These are phyloP conservation scores for Lomographa bimaculata DNA, from an alignment of 2,888 invertebrate genomes.

Conservation along the genomic window DNA sequence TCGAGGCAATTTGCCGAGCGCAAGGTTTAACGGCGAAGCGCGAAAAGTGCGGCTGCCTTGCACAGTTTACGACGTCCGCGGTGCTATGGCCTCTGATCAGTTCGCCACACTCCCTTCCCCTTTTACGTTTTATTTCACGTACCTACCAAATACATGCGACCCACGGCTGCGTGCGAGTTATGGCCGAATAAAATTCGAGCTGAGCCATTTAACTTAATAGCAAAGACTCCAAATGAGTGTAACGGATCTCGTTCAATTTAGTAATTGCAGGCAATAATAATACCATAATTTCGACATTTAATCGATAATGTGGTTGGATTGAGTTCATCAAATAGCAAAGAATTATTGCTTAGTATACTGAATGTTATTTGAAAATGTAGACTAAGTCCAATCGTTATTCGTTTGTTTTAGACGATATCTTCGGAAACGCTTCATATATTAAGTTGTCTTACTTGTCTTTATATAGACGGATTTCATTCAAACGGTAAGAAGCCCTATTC, in stretches of 20 bases:
- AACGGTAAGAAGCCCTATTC: too few relatives aligned
- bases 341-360: too few relatives aligned
- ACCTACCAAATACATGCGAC: slow-evolving; percentile 34
- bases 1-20: slow-evolving; percentile 29
- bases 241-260: slow-evolving; percentile 42
- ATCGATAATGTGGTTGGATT: not conserved
- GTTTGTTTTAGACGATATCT: too few relatives aligned
- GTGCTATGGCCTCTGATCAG: slow-evolving; percentile 57
- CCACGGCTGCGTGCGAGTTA: slow-evolving; percentile 54
- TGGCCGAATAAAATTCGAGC: slow-evolving; percentile 62
- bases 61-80: slow-evolving; percentile 60
- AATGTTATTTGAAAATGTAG: too few relatives aligned
- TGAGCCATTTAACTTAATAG: slow-evolving; percentile 62
- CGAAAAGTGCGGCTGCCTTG: slow-evolving; percentile 53
- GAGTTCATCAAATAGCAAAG: too few relatives aligned
- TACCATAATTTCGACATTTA: slow-evolving; percentile 33
- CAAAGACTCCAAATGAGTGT: slow-evolving; percentile 52
- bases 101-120: slow-evolving; percentile 43
- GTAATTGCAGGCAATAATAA: slow-evolving; percentile 45
- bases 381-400: too few relatives aligned
- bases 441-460: too few relatives aligned
- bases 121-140: slow-evolving; percentile 39
- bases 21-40: slow-evolving; percentile 48
- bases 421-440: too few relatives aligned
- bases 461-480: too few relatives aligned